A percentile compares a stretch with the other conserved stretches of the same genome.
Evolutionary conservation across 2,797 vertebrate species (phyloP).

Genomic region (Menidia menidia): DNA sequence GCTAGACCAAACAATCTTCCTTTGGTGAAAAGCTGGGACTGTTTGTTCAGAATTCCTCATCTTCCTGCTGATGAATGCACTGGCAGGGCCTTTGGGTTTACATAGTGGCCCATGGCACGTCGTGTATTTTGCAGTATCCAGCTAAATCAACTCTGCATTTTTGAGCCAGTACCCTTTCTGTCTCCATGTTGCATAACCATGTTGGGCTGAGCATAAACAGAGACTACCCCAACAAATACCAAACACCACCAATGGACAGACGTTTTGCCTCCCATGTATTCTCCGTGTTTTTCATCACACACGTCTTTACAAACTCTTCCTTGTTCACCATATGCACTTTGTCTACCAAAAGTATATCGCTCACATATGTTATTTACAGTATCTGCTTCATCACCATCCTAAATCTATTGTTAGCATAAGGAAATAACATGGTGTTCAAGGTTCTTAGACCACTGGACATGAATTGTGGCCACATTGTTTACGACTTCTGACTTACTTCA

Average conservation of each 20-base stretch:
- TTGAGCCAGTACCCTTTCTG: slow-evolving; percentile 55
- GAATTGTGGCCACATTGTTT: background rate
- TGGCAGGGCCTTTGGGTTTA: slow-evolving; percentile 54
- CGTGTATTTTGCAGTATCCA: slow-evolving; percentile 56
- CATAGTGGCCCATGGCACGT: slow-evolving; percentile 47
- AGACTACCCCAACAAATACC: slow-evolving; percentile 42
- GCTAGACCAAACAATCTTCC: slow-evolving; percentile 54
- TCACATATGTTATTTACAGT: background rate
- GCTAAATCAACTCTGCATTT: slow-evolving; percentile 35
- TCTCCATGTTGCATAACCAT: slow-evolving; percentile 65
- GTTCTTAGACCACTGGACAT: slow-evolving; percentile 6
- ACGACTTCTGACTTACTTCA: background rate
- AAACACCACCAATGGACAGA: slow-evolving; percentile 28
- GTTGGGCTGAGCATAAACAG: slow-evolving; percentile 52
- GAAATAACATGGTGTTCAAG: background rate
- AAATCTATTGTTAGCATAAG: background rate
- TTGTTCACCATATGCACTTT: slow-evolving; percentile 13
- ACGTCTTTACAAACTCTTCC: slow-evolving; percentile 2
- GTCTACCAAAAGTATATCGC: background rate
- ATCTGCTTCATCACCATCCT: background rate
- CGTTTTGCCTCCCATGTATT: slow-evolving; percentile 12
- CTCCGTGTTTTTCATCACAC: slow-evolving; percentile 13
- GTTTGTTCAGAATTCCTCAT: slow-evolving; percentile 66
- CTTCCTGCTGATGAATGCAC: slow-evolving; percentile 70
- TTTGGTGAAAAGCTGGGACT: slow-evolving; percentile 40